Conservation (phyloP, 2,888 invertebrate species). For the Mylabris sibirica region DNA sequence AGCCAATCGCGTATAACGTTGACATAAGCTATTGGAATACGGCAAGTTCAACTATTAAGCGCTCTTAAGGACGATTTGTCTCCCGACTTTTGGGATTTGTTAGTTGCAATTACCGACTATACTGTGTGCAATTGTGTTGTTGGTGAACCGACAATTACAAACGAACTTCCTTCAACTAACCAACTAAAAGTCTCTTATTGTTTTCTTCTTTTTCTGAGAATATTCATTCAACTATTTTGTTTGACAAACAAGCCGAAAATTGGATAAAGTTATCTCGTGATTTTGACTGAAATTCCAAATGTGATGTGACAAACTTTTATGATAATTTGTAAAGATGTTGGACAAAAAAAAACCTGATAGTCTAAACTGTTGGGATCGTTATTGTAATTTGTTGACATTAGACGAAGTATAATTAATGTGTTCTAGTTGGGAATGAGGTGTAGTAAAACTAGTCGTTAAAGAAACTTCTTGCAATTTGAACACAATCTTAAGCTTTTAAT, state of each 20-base stretch:
- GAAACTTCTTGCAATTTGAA: background rate
- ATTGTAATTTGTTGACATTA: conserved; percentile 10
- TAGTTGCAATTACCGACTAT: conserved; percentile 32
- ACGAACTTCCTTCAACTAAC: conserved; percentile 28
- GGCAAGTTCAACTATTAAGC: conserved; percentile 33
- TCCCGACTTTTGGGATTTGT: conserved; percentile 34
- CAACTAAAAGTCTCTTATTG: conserved; percentile 27
- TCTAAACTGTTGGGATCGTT: background rate
- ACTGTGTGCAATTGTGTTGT: conserved; percentile 34
- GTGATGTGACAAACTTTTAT: background rate
- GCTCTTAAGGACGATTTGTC: conserved; percentile 38
- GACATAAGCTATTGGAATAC: conserved; percentile 27
- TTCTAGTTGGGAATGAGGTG: background rate
- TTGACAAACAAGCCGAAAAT: conserved; percentile 5
- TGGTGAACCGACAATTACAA: conserved; percentile 40
- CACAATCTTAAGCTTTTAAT: background rate
- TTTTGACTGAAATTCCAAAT: conserved; percentile 4
- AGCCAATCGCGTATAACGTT: background rate
- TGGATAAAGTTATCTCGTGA: background rate
- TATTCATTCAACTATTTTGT: background rate
- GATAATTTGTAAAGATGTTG: background rate
- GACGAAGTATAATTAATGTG: conserved; percentile 7
- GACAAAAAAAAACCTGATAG: background rate
- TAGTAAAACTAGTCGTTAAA: background rate
- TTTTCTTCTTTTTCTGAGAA: conserved; percentile 15